These are phyloP conservation scores for Holocentrus rufus DNA, from an alignment of 2,797 vertebrate genomes.

Conservation along the genomic window DNA sequence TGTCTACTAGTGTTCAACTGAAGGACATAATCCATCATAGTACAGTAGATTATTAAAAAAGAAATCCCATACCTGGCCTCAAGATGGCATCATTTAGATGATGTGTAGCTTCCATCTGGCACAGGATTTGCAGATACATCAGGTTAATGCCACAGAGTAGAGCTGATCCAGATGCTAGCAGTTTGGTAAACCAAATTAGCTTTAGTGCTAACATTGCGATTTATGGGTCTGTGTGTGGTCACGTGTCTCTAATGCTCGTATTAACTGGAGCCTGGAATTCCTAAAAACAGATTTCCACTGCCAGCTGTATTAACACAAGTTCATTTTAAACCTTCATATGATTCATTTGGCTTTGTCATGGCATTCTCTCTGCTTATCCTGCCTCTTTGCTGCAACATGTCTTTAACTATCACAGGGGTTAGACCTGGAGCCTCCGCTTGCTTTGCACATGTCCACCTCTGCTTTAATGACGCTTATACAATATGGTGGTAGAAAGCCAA, in stretches of 20 bases:
- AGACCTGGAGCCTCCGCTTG: conserved; percentile 2
- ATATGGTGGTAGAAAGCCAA: conserved; percentile 25
- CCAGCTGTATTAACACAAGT: conserved; percentile 18
- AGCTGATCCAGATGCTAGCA: neutral
- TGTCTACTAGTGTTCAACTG: neutral
- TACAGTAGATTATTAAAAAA: neutral
- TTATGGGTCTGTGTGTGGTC: conserved; percentile 27
- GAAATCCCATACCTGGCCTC: conserved; percentile 2
- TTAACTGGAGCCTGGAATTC: conserved; percentile 24
- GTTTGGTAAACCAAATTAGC: neutral
- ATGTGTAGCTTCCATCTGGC: neutral
- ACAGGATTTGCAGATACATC: neutral
- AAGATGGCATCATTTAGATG: conserved; percentile 27
- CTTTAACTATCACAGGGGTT: neutral
- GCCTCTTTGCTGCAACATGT: conserved; percentile 35
- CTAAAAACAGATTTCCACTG: neutral
- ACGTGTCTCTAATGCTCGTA: neutral
- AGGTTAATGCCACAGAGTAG: neutral
- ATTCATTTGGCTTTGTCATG: conserved; percentile 38
- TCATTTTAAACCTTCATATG: neutral
- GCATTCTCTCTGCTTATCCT: conserved; percentile 67
- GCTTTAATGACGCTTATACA: neutral
- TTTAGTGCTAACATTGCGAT: neutral
- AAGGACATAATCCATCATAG: neutral
- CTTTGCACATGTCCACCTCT: neutral